phyloP scores from a whole-genome alignment of 2,888 invertebrate genomes.

The Rhogogaster chlorosoma region DNA sequence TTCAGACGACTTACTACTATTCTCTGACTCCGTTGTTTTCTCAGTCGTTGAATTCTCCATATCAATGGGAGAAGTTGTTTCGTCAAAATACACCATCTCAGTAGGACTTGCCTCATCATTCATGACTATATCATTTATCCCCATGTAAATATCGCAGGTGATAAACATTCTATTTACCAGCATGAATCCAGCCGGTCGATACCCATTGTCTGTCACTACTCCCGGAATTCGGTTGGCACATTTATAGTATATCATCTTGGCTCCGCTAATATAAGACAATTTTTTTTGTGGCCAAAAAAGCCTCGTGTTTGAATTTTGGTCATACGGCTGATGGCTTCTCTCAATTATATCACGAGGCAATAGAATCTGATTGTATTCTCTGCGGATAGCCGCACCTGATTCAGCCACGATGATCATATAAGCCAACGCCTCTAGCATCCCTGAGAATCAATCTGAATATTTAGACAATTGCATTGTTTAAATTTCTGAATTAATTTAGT shows the following conservation, averaged over 20 bases:
- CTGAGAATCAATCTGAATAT: constrained; percentile 8
- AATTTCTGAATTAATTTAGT: not conserved
- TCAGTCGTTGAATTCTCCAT: not conserved
- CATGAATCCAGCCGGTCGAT: not conserved
- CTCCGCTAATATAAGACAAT: not conserved
- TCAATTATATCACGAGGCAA: not conserved
- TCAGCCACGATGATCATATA: not conserved
- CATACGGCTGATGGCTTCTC: not conserved
- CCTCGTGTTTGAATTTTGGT: not conserved
- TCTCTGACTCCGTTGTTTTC: not conserved
- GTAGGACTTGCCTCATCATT: not conserved
- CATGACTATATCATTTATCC: not conserved
- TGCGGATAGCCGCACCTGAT: not conserved
- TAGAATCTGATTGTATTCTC: not conserved
- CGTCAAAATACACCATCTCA: not conserved
- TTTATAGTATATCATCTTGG: constrained; percentile 30
- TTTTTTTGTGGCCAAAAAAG: not conserved
- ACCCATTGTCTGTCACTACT: not conserved
- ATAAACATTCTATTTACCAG: not conserved
- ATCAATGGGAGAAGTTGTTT: not conserved
- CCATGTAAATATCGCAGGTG: constrained; percentile 7
- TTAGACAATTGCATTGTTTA: not conserved
- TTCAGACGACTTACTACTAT: not conserved
- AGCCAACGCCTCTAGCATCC: not conserved
- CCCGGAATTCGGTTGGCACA: constrained; percentile 25